phyloP scores from a whole-genome alignment of 1,140 invertebrate species.

The Pentalonia nigronervosa region DNA sequence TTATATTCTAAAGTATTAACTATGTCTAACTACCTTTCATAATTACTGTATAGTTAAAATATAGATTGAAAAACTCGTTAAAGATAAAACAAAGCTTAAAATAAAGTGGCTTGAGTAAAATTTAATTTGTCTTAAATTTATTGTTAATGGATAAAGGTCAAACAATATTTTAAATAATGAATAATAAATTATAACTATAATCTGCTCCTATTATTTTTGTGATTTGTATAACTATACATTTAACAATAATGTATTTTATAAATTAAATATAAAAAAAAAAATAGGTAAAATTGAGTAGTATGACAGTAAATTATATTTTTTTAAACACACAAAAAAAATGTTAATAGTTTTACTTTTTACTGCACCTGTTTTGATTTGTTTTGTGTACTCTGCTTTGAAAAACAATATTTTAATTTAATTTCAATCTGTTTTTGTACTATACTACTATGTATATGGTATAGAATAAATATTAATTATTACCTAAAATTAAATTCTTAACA shows the following conservation, averaged over 20 bases:
- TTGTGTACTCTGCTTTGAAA: neutral
- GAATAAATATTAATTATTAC: neutral
- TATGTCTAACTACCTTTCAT: too few species aligned
- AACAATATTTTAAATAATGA: neutral
- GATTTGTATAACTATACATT: neutral
- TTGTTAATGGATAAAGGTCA: neutral
- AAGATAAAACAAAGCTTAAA: neutral
- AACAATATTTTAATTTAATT: neutral
- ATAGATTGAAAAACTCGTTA: neutral
- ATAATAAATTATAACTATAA: neutral
- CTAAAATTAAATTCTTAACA: neutral
- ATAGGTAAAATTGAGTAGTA: neutral
- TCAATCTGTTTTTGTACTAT: neutral
- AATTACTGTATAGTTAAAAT: neutral
- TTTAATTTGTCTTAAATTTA: neutral
- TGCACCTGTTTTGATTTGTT: slow-evolving; percentile 32
- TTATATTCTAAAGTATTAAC: too few species aligned
- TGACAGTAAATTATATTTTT: neutral
- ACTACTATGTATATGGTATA: neutral
- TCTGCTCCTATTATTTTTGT: neutral
- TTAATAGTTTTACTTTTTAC: neutral
- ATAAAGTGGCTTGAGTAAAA: neutral
- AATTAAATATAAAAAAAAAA: neutral
- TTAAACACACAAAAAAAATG: neutral
- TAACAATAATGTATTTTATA: neutral